Conservation (phyloP, 2,113 vertebrate species). For the Gnathonemus longibarbis region DNA sequence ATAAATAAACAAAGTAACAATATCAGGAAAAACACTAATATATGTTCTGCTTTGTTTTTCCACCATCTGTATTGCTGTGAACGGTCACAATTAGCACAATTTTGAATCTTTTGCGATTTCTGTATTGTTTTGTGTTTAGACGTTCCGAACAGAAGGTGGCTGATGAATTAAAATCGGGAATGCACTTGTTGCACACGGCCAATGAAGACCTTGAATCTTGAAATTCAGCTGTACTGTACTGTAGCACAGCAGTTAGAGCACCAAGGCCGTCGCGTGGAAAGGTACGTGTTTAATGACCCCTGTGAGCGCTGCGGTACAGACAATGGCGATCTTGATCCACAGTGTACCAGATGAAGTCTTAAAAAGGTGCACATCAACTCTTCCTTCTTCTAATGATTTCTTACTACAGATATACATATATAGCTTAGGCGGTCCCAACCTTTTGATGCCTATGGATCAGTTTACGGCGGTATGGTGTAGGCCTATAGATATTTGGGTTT, state of each 20-base stretch:
- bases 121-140: not conserved
- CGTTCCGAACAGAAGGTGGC: not conserved
- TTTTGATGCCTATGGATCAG: no score
- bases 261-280: not conserved
- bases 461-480: not conserved
- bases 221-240: not conserved
- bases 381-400: not conserved
- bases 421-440: no score
- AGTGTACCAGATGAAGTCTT: not conserved
- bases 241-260: not conserved
- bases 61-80: not conserved
- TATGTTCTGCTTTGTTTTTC: not conserved
- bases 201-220: not conserved
- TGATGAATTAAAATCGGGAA: not conserved
- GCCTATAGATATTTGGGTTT: not conserved
- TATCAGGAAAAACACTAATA: not conserved
- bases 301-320: not conserved
- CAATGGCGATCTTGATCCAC: no score
- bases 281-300: not conserved
- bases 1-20: not conserved
- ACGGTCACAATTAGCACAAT: not conserved
- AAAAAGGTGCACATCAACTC: not conserved
- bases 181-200: no score
- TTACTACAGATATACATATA: no score
- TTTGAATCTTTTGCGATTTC: not conserved